These are phyloP conservation scores for Scaptomyza tumidula DNA, from an alignment of 2,888 invertebrate genomes.

Conservation along the genomic window DNA sequence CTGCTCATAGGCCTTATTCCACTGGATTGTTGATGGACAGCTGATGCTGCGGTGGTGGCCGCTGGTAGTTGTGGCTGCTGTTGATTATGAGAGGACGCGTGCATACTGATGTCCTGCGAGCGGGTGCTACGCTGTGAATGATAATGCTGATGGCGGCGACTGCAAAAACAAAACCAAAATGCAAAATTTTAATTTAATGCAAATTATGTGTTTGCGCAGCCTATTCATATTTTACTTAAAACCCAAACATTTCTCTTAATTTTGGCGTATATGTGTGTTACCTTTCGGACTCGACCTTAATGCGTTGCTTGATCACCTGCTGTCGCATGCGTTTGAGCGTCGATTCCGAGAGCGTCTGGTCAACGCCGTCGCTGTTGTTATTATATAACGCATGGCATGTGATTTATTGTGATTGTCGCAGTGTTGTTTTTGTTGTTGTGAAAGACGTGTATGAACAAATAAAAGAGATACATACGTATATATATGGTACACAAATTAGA, in stretches of 20 bases:
- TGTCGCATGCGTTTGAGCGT: slow-evolving; percentile 91
- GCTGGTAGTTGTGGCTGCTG: slow-evolving; percentile 29
- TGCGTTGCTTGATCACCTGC: slow-evolving; percentile 86
- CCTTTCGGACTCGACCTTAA: slow-evolving; percentile 93
- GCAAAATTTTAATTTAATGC: slow-evolving; percentile 37
- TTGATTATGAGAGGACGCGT: slow-evolving; percentile 58
- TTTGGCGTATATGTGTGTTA: slow-evolving; percentile 83
- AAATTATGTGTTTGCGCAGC: slow-evolving; percentile 15
- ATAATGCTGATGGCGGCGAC: slow-evolving; percentile 89
- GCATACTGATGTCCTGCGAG: slow-evolving; percentile 86
- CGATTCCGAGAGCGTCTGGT: slow-evolving; percentile 68
- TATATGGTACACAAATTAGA: no score
- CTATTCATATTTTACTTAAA: neutral
- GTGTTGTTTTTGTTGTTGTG: slow-evolving; percentile 11
- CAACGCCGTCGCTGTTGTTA: neutral
- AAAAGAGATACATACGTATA: no score
- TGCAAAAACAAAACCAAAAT: slow-evolving; percentile 66
- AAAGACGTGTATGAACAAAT: slow-evolving; percentile 4
- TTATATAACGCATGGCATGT: slow-evolving; percentile 13
- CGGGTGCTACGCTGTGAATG: slow-evolving; percentile 87
- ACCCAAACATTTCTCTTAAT: neutral
- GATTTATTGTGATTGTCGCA: slow-evolving; percentile 9
- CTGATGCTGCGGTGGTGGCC: slow-evolving; percentile 16
- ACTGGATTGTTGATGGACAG: slow-evolving; percentile 44
- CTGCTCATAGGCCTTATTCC: slow-evolving; percentile 90